phyloP scores from a whole-genome alignment of 92 coral and sea anemone genomes.

The Metridium senile region DNA sequence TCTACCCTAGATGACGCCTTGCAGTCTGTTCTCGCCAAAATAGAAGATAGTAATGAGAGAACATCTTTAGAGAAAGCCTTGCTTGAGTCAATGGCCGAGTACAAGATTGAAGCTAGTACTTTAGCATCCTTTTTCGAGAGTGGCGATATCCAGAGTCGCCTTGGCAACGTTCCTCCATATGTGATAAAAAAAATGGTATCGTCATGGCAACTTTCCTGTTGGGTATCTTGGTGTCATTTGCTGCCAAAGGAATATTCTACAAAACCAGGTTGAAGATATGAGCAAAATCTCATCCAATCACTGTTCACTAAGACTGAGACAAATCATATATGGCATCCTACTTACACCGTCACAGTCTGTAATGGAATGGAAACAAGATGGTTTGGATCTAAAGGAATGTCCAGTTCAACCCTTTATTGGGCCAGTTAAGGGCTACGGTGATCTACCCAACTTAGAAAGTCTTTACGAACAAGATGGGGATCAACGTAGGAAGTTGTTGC shows the following conservation, averaged over 20 bases:
- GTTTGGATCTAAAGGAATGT: conserved; percentile 18
- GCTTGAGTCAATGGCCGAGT: conserved; percentile 66
- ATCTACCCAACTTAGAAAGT: conserved; percentile 40
- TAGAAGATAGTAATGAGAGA: conserved; percentile 8
- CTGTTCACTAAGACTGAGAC: conserved; percentile 61
- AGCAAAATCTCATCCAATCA: conserved; percentile 58
- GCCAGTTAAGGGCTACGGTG: background rate
- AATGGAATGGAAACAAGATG: conserved; percentile 66
- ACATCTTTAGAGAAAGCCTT: conserved; percentile 43
- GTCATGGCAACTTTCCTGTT: conserved; percentile 66
- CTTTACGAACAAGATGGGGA: conserved; percentile 31
- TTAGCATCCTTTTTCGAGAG: conserved; percentile 46
- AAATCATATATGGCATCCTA: conserved; percentile 55
- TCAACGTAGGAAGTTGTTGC: conserved; percentile 25
- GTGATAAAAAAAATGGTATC: conserved; percentile 49
- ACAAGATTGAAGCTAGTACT: conserved; percentile 42
- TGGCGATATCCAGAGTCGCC: conserved; percentile 37
- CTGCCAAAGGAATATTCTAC: conserved; percentile 50
- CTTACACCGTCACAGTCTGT: conserved; percentile 1
- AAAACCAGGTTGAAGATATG: conserved; percentile 66
- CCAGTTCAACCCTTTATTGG: conserved; percentile 23
- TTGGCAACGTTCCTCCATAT: conserved; percentile 57
- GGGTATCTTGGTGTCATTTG: conserved; percentile 45
- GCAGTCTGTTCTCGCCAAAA: conserved; percentile 30
- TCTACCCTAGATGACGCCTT: conserved; percentile 53